Evolutionary conservation across 37 sponge, comb jelly and placozoan species (phyloP).

Genomic region (Spongia lamella): DNA sequence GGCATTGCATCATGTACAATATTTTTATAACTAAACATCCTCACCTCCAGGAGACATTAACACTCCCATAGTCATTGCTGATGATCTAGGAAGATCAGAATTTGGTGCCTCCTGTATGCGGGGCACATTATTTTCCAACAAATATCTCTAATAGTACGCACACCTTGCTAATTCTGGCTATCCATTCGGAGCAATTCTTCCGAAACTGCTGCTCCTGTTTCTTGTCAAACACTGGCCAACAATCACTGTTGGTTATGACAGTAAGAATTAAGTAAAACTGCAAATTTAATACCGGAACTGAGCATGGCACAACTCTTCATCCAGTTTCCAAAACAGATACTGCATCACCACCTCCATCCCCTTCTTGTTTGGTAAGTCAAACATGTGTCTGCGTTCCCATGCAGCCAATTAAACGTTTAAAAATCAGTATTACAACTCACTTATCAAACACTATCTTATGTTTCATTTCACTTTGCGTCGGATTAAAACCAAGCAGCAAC

Average conservation of each 20-base stretch:
- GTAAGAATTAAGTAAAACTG: no score
- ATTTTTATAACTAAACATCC: background rate
- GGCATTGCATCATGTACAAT: background rate
- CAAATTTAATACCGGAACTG: constrained; percentile 55
- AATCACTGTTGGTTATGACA: constrained; percentile 45
- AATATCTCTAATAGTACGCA: background rate
- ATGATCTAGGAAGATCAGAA: constrained; percentile 55
- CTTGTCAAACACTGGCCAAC: constrained; percentile 88
- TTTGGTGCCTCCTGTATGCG: constrained; percentile 53
- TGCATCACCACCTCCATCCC: constrained; percentile 83
- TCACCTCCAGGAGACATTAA: constrained; percentile 84
- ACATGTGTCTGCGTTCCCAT: constrained; percentile 69
- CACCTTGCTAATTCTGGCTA: constrained; percentile 38
- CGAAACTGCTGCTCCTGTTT: constrained; percentile 85
- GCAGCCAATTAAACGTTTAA: background rate
- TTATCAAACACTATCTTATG: constrained; percentile 49
- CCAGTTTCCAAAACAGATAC: constrained; percentile 66
- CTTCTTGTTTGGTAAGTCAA: constrained; percentile 74
- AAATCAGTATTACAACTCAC: constrained; percentile 10
- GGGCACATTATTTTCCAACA: background rate
- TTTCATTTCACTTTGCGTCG: constrained; percentile 43
- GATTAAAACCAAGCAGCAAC: constrained; percentile 77
- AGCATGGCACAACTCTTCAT: constrained; percentile 51
- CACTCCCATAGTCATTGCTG: constrained; percentile 47
- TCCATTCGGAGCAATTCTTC: constrained; percentile 62